phyloP scores from a whole-genome alignment of 2,113 vertebrate species.

The Lepisosteus osseus region DNA sequence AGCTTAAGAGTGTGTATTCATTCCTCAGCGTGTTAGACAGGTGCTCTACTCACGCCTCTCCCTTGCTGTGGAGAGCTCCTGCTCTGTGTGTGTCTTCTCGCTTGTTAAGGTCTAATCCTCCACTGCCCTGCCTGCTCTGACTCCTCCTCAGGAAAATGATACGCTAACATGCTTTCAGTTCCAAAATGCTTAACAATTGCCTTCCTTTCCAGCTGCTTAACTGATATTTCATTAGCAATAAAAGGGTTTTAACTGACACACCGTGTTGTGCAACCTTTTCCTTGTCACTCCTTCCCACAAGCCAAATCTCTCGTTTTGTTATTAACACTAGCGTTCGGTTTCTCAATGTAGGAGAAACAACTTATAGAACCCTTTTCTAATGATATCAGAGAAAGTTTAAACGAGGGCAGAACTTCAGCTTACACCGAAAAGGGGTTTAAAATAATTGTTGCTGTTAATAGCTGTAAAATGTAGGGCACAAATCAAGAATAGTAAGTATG shows the following conservation, averaged over 20 bases:
- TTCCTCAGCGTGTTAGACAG: slow-evolving; percentile 64
- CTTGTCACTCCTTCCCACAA: slow-evolving; percentile 9
- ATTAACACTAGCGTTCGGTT: too few species aligned
- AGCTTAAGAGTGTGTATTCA: slow-evolving; percentile 37
- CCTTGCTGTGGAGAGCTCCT: slow-evolving; percentile 36
- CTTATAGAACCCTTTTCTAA: too few species aligned
- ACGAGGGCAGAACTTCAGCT: too few species aligned
- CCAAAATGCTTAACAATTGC: too few species aligned
- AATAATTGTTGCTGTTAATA: too few species aligned
- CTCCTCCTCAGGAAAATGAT: slow-evolving; percentile 7
- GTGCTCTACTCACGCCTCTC: slow-evolving; percentile 61
- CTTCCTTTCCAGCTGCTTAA: too few species aligned
- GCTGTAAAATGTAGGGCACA: too few species aligned
- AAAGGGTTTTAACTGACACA: neutral
- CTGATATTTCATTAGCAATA: too few species aligned
- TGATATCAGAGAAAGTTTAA: too few species aligned
- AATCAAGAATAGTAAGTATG: too few species aligned
- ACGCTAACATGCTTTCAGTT: neutral
- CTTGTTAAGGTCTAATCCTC: neutral
- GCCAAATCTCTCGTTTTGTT: neutral
- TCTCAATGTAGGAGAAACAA: too few species aligned
- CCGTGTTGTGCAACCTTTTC: neutral
- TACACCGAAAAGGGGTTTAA: too few species aligned
- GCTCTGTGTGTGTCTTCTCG: slow-evolving; percentile 24
- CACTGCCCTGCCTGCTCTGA: slow-evolving; percentile 10